Conservation (phyloP, 2,888 invertebrate genomes). For the Cephalotes varians region DNA sequence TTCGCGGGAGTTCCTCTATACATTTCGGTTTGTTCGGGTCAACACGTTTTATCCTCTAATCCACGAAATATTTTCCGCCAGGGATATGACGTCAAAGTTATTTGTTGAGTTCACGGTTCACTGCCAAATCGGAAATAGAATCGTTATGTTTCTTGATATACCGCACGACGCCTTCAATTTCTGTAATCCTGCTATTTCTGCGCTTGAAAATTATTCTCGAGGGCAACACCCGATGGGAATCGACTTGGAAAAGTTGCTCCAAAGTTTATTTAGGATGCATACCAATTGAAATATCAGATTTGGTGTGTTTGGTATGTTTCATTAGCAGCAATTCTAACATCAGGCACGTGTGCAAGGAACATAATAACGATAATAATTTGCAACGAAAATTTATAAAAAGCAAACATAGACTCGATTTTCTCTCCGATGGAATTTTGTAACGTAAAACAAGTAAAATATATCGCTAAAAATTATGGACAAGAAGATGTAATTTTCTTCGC, state of each 20-base stretch:
- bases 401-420: not conserved
- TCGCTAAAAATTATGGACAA: conserved; percentile 8
- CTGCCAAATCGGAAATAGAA: conserved; percentile 8
- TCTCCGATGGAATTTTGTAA: not conserved
- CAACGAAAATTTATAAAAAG: not conserved
- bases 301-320: not conserved
- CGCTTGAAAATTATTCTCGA: conserved; percentile 21
- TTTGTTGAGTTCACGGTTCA: conserved; percentile 60
- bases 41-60: conserved; percentile 55
- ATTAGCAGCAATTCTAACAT: not conserved
- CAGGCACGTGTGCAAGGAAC: not conserved
- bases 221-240: not conserved
- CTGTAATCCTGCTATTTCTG: not conserved
- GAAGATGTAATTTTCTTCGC: conserved; percentile 12
- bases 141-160: conserved; percentile 23
- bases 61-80: conserved; percentile 66
- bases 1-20: conserved; percentile 64
- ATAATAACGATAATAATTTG: not conserved
- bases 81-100: conserved; percentile 61
- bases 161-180: not conserved
- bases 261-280: not conserved
- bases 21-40: conserved; percentile 58
- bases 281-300: not conserved
- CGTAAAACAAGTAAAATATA: conserved; percentile 3
- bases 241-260: not conserved